Base-by-base conservation (phyloP, 2,888 invertebrate species). In the Gymnocheta viridis region DNA sequence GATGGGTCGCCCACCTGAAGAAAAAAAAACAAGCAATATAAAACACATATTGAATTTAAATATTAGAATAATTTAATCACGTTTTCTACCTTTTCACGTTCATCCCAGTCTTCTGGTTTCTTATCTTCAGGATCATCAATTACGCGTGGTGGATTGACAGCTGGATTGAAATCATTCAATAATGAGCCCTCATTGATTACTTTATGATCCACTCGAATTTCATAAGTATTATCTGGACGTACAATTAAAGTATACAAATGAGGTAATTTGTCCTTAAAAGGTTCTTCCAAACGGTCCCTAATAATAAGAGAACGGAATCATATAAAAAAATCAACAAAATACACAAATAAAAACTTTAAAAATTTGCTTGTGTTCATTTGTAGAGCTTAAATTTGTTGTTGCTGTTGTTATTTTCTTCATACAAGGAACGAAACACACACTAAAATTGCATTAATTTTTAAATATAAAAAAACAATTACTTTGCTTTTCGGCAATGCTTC, bases 61-160 rank as follows among this genome's bases (percentile, higher is more conserved):
- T 41, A 0, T 4, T 32, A 4, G 1, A 22, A 22, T 14, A 24
- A 9, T 4, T 62, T 56, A 47, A 10, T 9, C 9, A 0, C 2
- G 1, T 41, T 32, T 12, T 41, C 14, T 44, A 91, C 91, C 87
- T 96, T 96, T 91, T 96, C 96, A 87, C 98, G 94, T 89, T 99
- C 99, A 91, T 99, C 99, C 99, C 99, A 99, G 89, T 98, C 96
- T 0, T 94, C 95, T 0, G 99, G 99, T 90, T 96, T 95, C 88
- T 92, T 93, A 90, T 96, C 99, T 47, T 94, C 92, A 0, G 98
- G 97, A 93, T 99, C 99, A 88, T 97, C 97, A 88, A 99, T 96
- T 93, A 98, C 97, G 86, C 96, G 94, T 0, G 98, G 96, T 1
- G 99, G 99, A 93, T 98, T 98, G 14, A 99, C 98, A 2, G 99